Conservation (phyloP, 1,140 invertebrate species). For the Dendroctonus ponderosae region DNA sequence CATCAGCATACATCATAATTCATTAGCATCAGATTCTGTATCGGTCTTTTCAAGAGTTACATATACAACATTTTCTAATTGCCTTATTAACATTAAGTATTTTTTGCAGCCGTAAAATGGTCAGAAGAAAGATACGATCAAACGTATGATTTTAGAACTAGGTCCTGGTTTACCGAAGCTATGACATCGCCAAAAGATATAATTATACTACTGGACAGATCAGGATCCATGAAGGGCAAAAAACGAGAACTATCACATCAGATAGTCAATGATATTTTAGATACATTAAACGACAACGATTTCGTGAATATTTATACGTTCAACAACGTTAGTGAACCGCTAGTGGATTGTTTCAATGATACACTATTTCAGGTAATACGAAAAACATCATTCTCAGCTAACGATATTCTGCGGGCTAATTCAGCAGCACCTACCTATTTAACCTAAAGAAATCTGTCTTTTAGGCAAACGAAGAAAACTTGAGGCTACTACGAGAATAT, state of each 20-base stretch:
- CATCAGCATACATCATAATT: too few species aligned
- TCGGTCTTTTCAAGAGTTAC: neutral
- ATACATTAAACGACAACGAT: slow-evolving; percentile 97
- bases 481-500: slow-evolving; percentile 45
- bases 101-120: slow-evolving; percentile 65
- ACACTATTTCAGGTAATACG: slow-evolving; percentile 74
- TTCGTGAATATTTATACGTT: slow-evolving; percentile 96
- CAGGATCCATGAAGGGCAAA: slow-evolving; percentile 96
- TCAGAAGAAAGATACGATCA: slow-evolving; percentile 67
- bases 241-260: slow-evolving; percentile 90
- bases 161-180: slow-evolving; percentile 95
- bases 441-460: slow-evolving; percentile 5
- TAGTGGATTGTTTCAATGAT: slow-evolving; percentile 83
- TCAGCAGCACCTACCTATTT: too few species aligned
- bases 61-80: neutral
- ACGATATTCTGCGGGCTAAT: too few species aligned
- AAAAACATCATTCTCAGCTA: neutral
- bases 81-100: neutral
- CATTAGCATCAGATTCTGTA: neutral
- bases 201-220: slow-evolving; percentile 90
- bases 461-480: slow-evolving; percentile 49
- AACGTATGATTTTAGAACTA: slow-evolving; percentile 83
- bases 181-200: slow-evolving; percentile 96
- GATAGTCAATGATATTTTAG: slow-evolving; percentile 91
- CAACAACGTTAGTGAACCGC: slow-evolving; percentile 69